These are phyloP conservation scores for Empidonax alnorum DNA, from an alignment of 2,113 vertebrate species.

Conservation along the genomic window DNA sequence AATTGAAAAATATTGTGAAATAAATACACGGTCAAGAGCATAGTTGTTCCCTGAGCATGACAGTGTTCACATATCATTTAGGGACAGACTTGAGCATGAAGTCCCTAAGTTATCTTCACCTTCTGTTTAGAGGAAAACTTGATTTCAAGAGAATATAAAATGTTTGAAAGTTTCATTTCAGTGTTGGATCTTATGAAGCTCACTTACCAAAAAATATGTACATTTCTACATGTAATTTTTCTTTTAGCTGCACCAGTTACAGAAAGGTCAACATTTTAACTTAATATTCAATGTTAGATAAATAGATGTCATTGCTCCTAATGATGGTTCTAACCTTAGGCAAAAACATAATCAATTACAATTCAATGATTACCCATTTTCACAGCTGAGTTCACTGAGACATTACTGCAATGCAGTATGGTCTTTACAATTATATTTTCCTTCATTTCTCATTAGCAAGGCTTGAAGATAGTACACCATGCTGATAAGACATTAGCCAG, in stretches of 20 bases:
- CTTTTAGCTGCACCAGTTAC: not conserved
- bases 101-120: not conserved
- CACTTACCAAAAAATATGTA: not conserved
- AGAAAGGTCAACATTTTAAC: not conserved
- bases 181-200: not conserved
- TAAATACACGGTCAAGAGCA: not conserved
- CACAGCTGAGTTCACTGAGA: not conserved
- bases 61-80: not conserved
- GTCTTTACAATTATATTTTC: not conserved
- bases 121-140: not conserved
- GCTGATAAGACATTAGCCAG: constrained; percentile 93
- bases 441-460: constrained; percentile 75
- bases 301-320: not conserved
- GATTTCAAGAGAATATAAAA: not conserved
- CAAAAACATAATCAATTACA: not conserved
- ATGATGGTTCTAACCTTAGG: not conserved
- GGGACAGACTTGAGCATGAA: not conserved
- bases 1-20: not conserved
- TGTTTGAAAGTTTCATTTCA: not conserved
- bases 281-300: not conserved
- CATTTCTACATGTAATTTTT: not conserved
- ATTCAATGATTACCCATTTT: not conserved
- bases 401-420: not conserved
- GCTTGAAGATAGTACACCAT: constrained; percentile 92
- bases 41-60: not conserved